These are phyloP conservation scores for Ameiurus melas DNA, from an alignment of 2,113 vertebrate genomes.

Conservation along the genomic window DNA sequence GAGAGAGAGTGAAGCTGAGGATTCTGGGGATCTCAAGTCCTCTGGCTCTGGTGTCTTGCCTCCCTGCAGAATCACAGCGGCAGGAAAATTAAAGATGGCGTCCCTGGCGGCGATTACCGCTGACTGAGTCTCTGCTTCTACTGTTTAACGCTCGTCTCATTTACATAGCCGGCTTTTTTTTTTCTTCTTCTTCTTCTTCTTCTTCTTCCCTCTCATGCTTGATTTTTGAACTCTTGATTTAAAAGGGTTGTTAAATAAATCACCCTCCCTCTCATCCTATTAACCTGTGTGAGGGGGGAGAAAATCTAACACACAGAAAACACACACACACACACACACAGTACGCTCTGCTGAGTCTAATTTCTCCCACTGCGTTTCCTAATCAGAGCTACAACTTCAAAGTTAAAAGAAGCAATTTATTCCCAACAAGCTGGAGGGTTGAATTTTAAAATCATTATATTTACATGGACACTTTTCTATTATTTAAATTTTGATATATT, in stretches of 20 bases:
- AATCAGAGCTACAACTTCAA: neutral
- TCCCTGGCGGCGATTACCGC: conserved; percentile 45
- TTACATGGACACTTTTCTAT: neutral
- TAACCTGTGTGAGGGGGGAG: neutral
- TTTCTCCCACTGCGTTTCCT: neutral
- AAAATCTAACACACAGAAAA: neutral
- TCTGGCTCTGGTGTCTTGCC: conserved; percentile 26
- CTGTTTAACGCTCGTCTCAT: neutral
- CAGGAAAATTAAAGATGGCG: conserved; percentile 54
- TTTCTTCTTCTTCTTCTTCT: neutral
- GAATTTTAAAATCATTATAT: neutral
- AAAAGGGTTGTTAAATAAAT: neutral
- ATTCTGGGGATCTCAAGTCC: neutral
- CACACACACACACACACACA: neutral
- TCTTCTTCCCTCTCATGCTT: no score
- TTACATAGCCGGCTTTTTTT: neutral
- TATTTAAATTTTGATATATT: no score
- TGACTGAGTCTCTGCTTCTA: neutral
- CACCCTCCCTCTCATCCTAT: neutral
- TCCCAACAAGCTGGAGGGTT: neutral
- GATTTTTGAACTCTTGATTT: neutral
- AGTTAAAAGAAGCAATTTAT: neutral
- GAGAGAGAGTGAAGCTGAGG: conserved; percentile 28
- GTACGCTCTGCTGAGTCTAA: neutral
- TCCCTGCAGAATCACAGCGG: conserved; percentile 58